Conservation (phyloP, 2,797 vertebrate species). For the Sus cebifrons region DNA sequence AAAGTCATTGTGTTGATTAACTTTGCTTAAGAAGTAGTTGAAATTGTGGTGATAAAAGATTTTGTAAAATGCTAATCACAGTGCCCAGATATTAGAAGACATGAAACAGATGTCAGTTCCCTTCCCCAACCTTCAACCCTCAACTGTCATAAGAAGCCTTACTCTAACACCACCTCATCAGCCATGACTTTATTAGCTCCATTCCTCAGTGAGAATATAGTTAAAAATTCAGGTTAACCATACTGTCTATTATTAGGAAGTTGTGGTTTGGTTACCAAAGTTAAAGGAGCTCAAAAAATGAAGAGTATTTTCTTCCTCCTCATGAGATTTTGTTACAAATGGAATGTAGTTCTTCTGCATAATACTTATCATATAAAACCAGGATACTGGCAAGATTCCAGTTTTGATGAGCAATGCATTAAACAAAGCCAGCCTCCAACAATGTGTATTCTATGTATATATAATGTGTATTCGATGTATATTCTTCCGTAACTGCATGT, state of each 20-base stretch:
- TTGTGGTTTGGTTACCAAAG: constrained; percentile 18
- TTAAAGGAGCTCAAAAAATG: constrained; percentile 32
- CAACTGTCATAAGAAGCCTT: background rate
- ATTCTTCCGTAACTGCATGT: constrained; percentile 6
- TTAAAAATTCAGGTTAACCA: background rate
- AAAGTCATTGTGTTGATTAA: constrained; percentile 42
- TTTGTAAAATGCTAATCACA: constrained; percentile 28
- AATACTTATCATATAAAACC: constrained; percentile 63
- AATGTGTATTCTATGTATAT: background rate
- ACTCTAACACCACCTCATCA: constrained; percentile 35
- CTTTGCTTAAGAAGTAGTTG: background rate
- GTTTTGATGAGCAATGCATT: constrained; percentile 7
- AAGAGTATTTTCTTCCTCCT: background rate
- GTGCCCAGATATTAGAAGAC: constrained; percentile 21
- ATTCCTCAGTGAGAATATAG: constrained; percentile 52
- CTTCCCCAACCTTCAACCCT: background rate
- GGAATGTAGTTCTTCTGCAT: constrained; percentile 1
- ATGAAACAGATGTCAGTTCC: background rate
- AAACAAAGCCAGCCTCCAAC: constrained; percentile 14
- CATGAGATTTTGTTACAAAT: background rate
- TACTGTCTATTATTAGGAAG: constrained; percentile 26
- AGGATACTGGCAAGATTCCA: background rate
- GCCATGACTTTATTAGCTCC: constrained; percentile 6
- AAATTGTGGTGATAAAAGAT: constrained; percentile 29
- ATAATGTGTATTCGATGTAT: background rate